Conservation (phyloP, 1,140 invertebrate genomes). For the Halesus radiatus region DNA sequence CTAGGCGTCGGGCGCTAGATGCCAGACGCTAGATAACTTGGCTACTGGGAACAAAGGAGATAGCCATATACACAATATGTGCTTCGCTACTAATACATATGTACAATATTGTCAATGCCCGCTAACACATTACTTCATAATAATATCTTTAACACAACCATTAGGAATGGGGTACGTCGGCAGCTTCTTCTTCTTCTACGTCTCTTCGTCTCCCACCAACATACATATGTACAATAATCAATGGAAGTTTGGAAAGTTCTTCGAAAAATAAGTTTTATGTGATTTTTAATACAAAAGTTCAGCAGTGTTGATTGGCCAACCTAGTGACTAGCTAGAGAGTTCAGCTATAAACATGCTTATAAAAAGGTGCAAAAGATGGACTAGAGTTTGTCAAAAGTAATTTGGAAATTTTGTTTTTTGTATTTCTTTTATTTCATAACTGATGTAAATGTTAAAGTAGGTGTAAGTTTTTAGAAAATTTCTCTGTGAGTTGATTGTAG, state of each 20-base stretch:
- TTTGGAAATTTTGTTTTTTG: conserved; percentile 1
- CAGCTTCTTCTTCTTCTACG: conserved; percentile 2
- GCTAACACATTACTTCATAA: conserved; percentile 48
- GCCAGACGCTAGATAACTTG: background rate
- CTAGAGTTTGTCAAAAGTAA: conserved; percentile 16
- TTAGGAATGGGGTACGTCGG: conserved; percentile 50
- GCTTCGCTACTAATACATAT: conserved; percentile 52
- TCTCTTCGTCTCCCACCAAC: background rate
- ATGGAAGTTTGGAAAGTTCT: conserved; percentile 41
- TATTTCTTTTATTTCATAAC: conserved; percentile 36
- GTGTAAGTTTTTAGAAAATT: conserved; percentile 29
- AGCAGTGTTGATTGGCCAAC: conserved; percentile 29
- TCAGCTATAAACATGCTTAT: conserved; percentile 30
- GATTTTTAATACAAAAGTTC: conserved; percentile 36
- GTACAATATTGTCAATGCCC: conserved; percentile 57
- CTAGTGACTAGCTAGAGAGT: conserved; percentile 19
- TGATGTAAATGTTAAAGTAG: conserved; percentile 35
- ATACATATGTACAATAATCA: conserved; percentile 14
- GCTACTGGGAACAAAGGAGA: conserved; percentile 30
- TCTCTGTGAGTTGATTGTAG: background rate
- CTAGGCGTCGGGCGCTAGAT: too few species aligned
- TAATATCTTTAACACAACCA: conserved; percentile 57
- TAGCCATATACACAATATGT: conserved; percentile 49
- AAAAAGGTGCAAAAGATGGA: conserved; percentile 42
- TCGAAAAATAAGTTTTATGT: conserved; percentile 40